phyloP scores from a whole-genome alignment of 2,797 vertebrate species.

The Coregonus ussuriensis region DNA sequence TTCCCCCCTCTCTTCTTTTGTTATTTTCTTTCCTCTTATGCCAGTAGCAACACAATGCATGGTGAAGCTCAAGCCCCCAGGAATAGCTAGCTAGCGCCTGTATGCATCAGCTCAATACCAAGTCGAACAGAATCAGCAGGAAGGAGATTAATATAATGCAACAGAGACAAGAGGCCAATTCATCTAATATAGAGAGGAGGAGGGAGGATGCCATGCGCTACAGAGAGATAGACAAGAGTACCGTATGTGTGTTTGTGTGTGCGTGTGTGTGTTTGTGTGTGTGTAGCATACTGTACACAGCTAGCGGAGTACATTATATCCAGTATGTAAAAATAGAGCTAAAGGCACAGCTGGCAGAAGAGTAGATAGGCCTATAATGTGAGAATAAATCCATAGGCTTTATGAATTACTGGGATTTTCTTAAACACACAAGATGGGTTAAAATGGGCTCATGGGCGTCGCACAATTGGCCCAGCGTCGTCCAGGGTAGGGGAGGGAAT shows the following conservation, averaged over 20 bases:
- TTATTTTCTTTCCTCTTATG: constrained; percentile 30
- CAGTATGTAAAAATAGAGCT: not conserved
- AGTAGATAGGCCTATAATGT: not conserved
- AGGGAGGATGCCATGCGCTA: constrained; percentile 13
- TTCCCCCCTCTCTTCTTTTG: not conserved
- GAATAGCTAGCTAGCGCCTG: constrained; percentile 36
- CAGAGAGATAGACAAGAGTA: constrained; percentile 38
- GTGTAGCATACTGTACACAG: not conserved
- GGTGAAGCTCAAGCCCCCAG: constrained; percentile 47
- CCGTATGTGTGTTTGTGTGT: not conserved
- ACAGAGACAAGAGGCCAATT: constrained; percentile 49
- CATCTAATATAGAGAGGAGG: constrained; percentile 33
- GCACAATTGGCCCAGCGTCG: too few relatives aligned
- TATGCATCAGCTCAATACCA: constrained; percentile 53
- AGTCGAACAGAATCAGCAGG: constrained; percentile 42
- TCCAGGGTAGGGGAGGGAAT: too few relatives aligned
- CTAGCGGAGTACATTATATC: not conserved
- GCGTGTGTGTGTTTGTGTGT: not conserved
- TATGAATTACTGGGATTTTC: not conserved
- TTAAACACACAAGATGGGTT: not conserved
- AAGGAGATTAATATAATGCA: constrained; percentile 62
- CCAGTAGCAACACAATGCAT: constrained; percentile 59
- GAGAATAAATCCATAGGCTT: not conserved
- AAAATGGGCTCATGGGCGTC: too few relatives aligned
- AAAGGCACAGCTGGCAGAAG: not conserved